phyloP scores from a whole-genome alignment of 2,888 invertebrate genomes.

The Thereva unica region DNA sequence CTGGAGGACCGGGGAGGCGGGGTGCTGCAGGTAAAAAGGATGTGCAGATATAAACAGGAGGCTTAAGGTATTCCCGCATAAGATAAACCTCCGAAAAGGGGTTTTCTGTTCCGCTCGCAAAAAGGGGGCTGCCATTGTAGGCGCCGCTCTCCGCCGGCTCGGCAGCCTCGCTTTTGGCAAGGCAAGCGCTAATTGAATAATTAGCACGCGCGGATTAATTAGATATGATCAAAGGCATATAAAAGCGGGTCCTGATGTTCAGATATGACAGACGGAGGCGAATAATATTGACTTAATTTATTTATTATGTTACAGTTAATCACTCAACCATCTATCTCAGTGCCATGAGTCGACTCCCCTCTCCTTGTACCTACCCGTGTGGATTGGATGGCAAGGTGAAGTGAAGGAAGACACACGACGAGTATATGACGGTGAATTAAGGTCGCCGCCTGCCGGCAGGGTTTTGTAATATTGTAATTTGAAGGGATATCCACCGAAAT shows the following conservation, averaged over 20 bases:
- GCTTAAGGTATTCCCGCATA: neutral
- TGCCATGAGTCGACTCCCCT: neutral
- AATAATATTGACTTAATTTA: constrained; percentile 33
- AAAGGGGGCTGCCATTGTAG: constrained; percentile 9
- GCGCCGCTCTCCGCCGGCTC: neutral
- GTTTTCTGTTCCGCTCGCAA: constrained; percentile 15
- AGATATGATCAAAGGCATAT: constrained; percentile 41
- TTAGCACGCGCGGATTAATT: constrained; percentile 41
- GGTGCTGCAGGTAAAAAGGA: too few relatives aligned
- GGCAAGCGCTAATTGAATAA: constrained; percentile 42
- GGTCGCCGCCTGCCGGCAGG: too few relatives aligned
- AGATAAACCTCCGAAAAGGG: neutral
- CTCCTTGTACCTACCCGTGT: too few relatives aligned
- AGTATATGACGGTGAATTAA: too few relatives aligned
- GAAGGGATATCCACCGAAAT: too few relatives aligned
- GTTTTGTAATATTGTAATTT: too few relatives aligned
- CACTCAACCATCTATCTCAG: constrained; percentile 16
- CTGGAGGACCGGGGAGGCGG: too few relatives aligned
- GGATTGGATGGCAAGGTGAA: too few relatives aligned
- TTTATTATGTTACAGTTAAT: constrained; percentile 24
- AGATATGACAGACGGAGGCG: constrained; percentile 30
- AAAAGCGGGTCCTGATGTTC: constrained; percentile 32
- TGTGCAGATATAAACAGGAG: too few relatives aligned
- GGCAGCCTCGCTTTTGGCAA: constrained; percentile 29
- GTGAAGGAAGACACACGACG: too few relatives aligned